Base-by-base conservation (phyloP, 2,888 invertebrate genomes). In the Creontiades dilutus region DNA sequence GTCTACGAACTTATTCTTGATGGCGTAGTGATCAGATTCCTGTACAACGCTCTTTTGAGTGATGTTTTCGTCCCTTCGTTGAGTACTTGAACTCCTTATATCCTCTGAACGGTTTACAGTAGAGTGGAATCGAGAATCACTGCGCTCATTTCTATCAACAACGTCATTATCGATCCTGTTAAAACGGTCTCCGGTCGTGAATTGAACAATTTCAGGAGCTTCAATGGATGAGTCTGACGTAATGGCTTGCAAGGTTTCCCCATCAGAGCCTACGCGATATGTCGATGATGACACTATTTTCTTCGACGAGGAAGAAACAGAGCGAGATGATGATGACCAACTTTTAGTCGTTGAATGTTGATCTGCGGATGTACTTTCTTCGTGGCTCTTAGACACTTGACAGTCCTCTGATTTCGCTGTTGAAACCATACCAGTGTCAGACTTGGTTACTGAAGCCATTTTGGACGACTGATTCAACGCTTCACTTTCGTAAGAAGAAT, bases 301-400 rank as follows among this genome's bases (percentile, higher is more conserved):
- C 81, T 90, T 91, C 16, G 90, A 89, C 23, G 90, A 90, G 28
- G 90, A 90, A 37, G 75, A 47, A 27, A 90, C 87, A 27, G 91
- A 90, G 55, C 90, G 87, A 2, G 90, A 90, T 19, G 92, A 91
- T 28, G 91, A 90, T 7, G 91, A 91, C 89, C 78, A 80, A 87
- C 86, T 90, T 19, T 75, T 90, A 47, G 91, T 89, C 13, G 91
- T 89, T 27, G 90, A 89, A 27, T 90, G 87, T 16, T 89, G 76
- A 47, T 90, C 75, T 37, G 90, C 86, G 5, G 90, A 89, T 55
- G 86, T 89, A 27, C 90, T 89, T 86, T 92, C 90, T 48, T 91
- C 90, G 5, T 90, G 90, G 47, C 90, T 90, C 87, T 92, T 82
- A 12, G 90, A 91, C 13, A 90, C 86, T 19, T 89, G 37, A 46